Percentiles rank a stretch among this genome's conserved stretches.
phyloP scores from a whole-genome alignment of 2,797 vertebrate species.

The Buphagus erythrorhynchus region DNA sequence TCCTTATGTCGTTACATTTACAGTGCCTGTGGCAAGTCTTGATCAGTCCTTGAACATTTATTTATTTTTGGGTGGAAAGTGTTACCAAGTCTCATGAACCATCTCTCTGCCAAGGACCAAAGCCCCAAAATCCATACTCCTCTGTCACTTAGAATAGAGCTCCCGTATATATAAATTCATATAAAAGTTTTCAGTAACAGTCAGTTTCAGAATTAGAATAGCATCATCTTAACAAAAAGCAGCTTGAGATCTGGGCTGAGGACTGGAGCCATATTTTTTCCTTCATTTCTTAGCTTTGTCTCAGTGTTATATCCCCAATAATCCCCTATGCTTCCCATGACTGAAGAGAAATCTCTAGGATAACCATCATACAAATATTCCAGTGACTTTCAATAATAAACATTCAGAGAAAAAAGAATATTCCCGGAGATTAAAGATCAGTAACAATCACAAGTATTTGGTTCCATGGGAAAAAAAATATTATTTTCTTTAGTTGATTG shows the following conservation, averaged over 20 bases:
- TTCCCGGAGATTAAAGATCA: neutral
- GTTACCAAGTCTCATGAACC: neutral
- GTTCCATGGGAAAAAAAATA: neutral
- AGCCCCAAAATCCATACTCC: neutral
- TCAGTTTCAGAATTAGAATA: slow-evolving; percentile 4
- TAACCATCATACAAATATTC: neutral
- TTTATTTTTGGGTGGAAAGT: neutral
- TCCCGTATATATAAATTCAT: neutral
- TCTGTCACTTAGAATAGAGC: neutral
- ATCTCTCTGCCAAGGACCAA: neutral
- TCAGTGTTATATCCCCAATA: neutral
- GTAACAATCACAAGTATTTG: neutral
- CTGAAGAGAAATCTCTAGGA: neutral
- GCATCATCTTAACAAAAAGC: neutral
- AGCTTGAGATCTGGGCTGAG: neutral
- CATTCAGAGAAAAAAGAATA: slow-evolving; percentile 18
- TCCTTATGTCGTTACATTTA: neutral
- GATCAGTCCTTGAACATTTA: neutral
- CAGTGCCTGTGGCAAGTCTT: neutral
- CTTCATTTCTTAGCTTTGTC: neutral
- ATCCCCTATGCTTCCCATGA: neutral
- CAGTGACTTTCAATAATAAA: neutral
- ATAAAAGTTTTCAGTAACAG: neutral
- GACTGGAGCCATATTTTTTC: neutral
- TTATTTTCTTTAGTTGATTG: slow-evolving; percentile 1